These are phyloP conservation scores for Thyatira batis DNA, from an alignment of 2,888 invertebrate species.

Conservation along the genomic window DNA sequence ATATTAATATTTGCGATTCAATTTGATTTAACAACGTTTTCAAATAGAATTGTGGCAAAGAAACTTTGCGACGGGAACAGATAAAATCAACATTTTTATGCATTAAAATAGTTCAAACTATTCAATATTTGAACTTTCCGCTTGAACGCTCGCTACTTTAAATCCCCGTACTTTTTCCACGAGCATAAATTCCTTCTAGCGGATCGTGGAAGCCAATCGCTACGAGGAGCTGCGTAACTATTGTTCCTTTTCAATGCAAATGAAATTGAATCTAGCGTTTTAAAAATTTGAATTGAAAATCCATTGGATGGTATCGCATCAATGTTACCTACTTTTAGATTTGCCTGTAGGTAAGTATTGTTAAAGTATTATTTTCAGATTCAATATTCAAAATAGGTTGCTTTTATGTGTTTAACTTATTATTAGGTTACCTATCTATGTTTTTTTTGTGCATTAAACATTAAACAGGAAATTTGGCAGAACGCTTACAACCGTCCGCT, in stretches of 20 bases:
- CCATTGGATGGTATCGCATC: conserved; percentile 21
- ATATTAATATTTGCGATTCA: no score
- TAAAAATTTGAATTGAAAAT: conserved; percentile 27
- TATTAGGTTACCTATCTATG: no score
- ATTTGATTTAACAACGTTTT: neutral
- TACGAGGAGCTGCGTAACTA: conserved; percentile 14
- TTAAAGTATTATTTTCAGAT: neutral
- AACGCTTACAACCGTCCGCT: no score
- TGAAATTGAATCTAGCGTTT: conserved; percentile 29
- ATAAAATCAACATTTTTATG: neutral
- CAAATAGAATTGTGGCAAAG: no score
- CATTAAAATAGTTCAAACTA: neutral
- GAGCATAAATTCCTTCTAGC: conserved; percentile 6
- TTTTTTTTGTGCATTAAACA: no score
- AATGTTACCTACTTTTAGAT: conserved; percentile 12
- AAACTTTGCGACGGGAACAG: no score
- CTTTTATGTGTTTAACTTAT: no score
- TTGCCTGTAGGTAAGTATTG: neutral
- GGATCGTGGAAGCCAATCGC: conserved; percentile 26
- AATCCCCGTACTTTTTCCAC: neutral
- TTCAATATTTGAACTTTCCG: neutral
- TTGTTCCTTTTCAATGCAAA: conserved; percentile 25
- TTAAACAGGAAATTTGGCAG: no score
- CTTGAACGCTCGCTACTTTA: neutral
- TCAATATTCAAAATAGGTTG: no score